Base-by-base conservation (phyloP, 2,888 invertebrate species). In the Artemia sinica region DNA sequence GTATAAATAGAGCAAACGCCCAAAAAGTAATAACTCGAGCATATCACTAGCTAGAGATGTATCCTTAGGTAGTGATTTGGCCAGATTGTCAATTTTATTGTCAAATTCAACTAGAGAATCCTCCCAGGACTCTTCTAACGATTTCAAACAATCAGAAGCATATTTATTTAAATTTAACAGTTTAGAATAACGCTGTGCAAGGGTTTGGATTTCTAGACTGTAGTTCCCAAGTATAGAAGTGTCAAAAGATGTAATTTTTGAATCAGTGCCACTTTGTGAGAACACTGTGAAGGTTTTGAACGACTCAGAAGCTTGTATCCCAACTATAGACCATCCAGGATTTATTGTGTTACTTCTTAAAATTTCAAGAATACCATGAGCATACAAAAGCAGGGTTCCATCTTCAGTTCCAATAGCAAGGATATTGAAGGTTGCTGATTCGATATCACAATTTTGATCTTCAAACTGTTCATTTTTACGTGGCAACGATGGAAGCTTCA, bases 31-130 rank as follows among this genome's bases (percentile, higher is more conserved):
- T 51, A 95, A 79, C 76, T 94, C 93, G 72, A 95, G 79, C 77
- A 95, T 89, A 78, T 95, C 93, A 58, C 92, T 90, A 13, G 91
- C 88, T 13, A 94, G 86, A 66, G 87, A 86, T 66, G 90, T 90
- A 74, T 86, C 85, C 13, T 72, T 71, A 7, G 86, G 84, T 68
- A 88, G 86, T 71, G 84, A 65, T 84, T 87, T 85, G 12, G 91
- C 92, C 81, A 92, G 94, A 73, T 86, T 86, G 1, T 89, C 85
- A 74, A 96, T 83, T 79, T 95, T 95, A 67, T 88, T 86, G 76
- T 95, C 94, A 86, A 95, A 90, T 80, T 95, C 94, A 65, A 93
- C 77, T 52, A 95, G 81, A 74, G 94, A 91, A 72, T 89, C 91
- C 77, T 95, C 95, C 92, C 93, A 95, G 0, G 92, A 89, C 79